These are phyloP conservation scores for Hypolimnas misippus DNA, from an alignment of 2,888 invertebrate species.

Conservation along the genomic window DNA sequence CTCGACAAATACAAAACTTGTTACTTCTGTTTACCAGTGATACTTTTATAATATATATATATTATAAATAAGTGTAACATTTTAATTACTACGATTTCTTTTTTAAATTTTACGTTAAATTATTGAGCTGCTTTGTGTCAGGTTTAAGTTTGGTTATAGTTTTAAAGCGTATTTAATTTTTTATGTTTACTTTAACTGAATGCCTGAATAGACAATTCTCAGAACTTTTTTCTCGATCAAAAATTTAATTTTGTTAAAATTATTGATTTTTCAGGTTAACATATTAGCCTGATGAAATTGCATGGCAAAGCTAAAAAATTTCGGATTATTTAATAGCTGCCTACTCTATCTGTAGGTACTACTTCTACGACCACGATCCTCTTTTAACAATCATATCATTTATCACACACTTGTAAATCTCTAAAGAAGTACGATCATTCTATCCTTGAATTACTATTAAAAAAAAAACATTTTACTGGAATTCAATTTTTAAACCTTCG, in stretches of 20 bases:
- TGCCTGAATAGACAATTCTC: no score
- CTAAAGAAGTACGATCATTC: background rate
- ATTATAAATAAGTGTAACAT: no score
- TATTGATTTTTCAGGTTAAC: background rate
- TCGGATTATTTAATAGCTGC: background rate
- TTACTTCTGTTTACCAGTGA: no score
- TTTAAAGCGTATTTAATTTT: no score
- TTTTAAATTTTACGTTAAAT: no score
- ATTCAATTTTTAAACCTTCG: slow-evolving; percentile 9
- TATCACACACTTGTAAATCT: background rate
- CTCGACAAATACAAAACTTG: background rate
- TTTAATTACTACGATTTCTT: no score
- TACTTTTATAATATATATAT: no score
- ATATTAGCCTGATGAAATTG: background rate
- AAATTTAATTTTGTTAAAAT: no score
- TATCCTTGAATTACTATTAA: background rate
- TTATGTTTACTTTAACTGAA: no score
- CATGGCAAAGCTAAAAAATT: background rate
- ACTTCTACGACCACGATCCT: background rate
- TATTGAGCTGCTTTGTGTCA: no score
- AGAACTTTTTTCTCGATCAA: no score
- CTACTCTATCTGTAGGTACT: background rate
- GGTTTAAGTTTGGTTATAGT: no score
- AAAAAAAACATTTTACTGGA: background rate
- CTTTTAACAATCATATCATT: slow-evolving; percentile 1